Base-by-base conservation (phyloP, 2,888 invertebrate species). In the Timema cristinae region DNA sequence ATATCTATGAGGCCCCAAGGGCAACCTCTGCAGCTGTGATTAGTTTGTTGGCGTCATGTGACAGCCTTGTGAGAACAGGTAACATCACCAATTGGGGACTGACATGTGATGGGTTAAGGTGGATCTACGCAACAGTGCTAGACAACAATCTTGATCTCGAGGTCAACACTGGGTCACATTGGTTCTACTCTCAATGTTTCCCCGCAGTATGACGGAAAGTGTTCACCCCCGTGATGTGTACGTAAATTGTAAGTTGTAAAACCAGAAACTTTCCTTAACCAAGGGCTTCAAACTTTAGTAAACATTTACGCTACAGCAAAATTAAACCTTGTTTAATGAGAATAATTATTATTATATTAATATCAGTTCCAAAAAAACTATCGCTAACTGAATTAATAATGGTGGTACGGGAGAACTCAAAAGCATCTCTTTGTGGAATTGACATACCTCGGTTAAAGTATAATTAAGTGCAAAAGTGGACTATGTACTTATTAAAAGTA, bases 81-180 rank as follows among this genome's bases (percentile, higher is more conserved):
- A 83, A 83, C 72, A 76, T 83, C n/a, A 79, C 79, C 7, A 83
- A 82, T 73, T 83, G 83, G 82, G 81, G 80, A 9, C 76, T 82
- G 13, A 80, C 81, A 51, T 80, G 80, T 73, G 81, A 82, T 16
- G 81, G 81, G 47, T 79, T 82, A 1, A 76, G 77, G 69, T 79
- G 78, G 50, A 74, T 83, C 11, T 77, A 79, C 71, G 78, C 77
- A 50, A 80, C 80, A 7, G 73, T 82, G 9, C 77, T 78, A 7
- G 78, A 78, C 9, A 79, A 80, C 11, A 83, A 83, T 76, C 77
- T 82, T 15, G 80, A 82, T 54, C 78, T 83, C 47, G 81, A 83
- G 71, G 70, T 83, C 32, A 81, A 81, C 73, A 78, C 81, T 9
- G 82, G 82, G 11, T 80, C 82, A 5, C 83, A 83, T 71, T 83